Evolutionary conservation across 2,888 invertebrate species (phyloP).

Genomic region (Anarsia innoxiella): DNA sequence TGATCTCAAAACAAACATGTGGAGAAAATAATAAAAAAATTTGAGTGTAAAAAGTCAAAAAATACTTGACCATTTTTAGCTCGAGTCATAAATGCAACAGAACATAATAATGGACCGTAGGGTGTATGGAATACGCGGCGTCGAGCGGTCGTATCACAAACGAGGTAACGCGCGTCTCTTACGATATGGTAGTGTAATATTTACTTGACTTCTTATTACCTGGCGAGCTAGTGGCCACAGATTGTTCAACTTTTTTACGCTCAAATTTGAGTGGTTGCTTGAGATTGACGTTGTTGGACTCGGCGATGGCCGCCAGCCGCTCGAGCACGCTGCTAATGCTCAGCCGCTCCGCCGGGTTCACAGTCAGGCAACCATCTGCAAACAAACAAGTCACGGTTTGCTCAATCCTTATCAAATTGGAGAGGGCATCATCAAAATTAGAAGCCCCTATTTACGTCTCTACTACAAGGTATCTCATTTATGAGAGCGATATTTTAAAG

Average conservation of each 20-base stretch:
- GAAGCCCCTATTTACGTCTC: no score
- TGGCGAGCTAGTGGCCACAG: constrained; percentile 77
- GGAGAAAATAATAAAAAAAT: constrained; percentile 47
- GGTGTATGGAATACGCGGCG: constrained; percentile 38
- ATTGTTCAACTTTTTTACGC: constrained; percentile 78
- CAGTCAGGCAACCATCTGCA: constrained; percentile 84
- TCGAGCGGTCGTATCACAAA: constrained; percentile 34
- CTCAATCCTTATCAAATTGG: no score
- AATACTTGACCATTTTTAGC: constrained; percentile 76
- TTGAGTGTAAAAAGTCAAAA: constrained; percentile 77
- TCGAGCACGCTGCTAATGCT: constrained; percentile 87
- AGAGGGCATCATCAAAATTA: no score
- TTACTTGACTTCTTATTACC: constrained; percentile 77
- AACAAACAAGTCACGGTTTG: constrained; percentile 38
- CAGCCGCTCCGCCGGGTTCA: constrained; percentile 88
- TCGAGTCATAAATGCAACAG: constrained; percentile 66
- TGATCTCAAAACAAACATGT: constrained; percentile 51
- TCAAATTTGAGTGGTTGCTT: constrained; percentile 85
- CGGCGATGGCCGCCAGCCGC: constrained; percentile 90
- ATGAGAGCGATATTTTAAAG: no score
- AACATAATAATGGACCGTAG: constrained; percentile 58
- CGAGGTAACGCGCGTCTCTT: constrained; percentile 45
- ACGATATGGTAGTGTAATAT: constrained; percentile 77
- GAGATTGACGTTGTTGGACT: constrained; percentile 87
- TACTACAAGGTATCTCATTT: no score